A percentile compares a stretch with the other conserved stretches of the same genome.
Conservation (phyloP, 2,888 invertebrate species). For the Epirrita christyi region DNA sequence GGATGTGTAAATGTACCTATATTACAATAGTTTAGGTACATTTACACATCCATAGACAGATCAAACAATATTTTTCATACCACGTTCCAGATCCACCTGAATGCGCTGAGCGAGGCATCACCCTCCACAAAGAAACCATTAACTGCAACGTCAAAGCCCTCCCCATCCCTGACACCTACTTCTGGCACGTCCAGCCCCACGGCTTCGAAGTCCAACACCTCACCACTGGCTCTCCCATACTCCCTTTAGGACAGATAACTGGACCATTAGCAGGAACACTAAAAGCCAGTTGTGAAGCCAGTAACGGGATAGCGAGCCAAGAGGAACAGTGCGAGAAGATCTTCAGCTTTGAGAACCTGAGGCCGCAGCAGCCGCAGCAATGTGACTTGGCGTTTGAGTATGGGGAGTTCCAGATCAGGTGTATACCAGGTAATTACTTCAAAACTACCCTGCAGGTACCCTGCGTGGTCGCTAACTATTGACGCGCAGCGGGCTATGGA, state of each 20-base stretch:
- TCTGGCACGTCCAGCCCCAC: conserved; percentile 72
- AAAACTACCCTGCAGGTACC: too few relatives aligned
- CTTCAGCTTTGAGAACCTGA: conserved; percentile 67
- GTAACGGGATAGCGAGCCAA: conserved; percentile 72
- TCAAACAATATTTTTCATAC: background rate
- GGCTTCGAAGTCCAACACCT: conserved; percentile 70
- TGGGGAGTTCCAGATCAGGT: conserved; percentile 76
- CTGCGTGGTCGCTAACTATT: too few relatives aligned
- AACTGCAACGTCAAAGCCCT: conserved; percentile 68
- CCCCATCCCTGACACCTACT: conserved; percentile 70
- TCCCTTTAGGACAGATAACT: conserved; percentile 70
- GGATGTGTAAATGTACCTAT: too few relatives aligned
- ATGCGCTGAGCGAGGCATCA: conserved; percentile 66
- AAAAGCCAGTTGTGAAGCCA: conserved; percentile 69
- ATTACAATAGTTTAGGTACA: background rate
- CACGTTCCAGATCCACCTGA: conserved; percentile 71
- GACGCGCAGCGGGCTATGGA: too few relatives aligned
- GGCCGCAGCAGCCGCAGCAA: conserved; percentile 71
- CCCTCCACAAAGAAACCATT: conserved; percentile 67
- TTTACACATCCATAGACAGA: background rate
- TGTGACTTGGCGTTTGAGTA: conserved; percentile 75
- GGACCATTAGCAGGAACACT: conserved; percentile 65
- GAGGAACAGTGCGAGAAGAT: conserved; percentile 65
- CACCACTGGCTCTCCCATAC: conserved; percentile 68
- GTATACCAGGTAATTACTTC: conserved; percentile 66